These are phyloP conservation scores for Marronus borbonicus DNA, from an alignment of 2,888 invertebrate species.

Conservation along the genomic window DNA sequence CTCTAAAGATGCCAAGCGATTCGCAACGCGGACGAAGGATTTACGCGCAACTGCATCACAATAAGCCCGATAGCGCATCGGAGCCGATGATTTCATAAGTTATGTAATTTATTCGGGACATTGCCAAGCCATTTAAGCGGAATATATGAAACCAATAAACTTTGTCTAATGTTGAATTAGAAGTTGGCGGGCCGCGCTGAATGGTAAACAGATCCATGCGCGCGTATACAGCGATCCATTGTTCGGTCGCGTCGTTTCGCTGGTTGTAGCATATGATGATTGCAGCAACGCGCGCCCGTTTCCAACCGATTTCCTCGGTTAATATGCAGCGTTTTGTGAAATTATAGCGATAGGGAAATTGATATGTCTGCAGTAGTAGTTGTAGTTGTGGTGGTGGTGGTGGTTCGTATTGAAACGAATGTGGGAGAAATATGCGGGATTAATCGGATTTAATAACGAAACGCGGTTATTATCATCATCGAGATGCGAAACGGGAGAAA, in stretches of 20 bases:
- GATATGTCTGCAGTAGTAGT: conserved; percentile 5
- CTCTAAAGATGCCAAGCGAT: conserved; percentile 9
- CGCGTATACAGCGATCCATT: no score
- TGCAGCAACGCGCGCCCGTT: neutral
- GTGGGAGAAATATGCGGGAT: neutral
- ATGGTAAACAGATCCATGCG: neutral
- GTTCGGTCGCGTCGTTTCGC: no score
- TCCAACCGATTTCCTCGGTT: neutral
- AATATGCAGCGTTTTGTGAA: neutral
- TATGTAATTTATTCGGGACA: conserved; percentile 55
- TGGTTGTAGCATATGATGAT: no score
- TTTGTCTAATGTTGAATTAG: conserved; percentile 34
- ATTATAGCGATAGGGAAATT: neutral
- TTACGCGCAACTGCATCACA: conserved; percentile 3
- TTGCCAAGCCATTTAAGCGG: conserved; percentile 49
- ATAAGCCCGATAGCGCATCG: neutral
- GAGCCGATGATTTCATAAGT: conserved; percentile 55
- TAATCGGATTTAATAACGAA: conserved; percentile 11
- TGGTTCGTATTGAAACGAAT: neutral
- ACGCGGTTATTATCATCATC: no score
- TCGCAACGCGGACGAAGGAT: neutral
- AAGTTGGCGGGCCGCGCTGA: conserved; percentile 49
- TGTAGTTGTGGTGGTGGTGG: neutral
- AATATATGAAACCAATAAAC: conserved; percentile 45
- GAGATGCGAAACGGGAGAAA: no score